phyloP scores from a whole-genome alignment of 1,140 invertebrate species.

The Platorchestia sp. region DNA sequence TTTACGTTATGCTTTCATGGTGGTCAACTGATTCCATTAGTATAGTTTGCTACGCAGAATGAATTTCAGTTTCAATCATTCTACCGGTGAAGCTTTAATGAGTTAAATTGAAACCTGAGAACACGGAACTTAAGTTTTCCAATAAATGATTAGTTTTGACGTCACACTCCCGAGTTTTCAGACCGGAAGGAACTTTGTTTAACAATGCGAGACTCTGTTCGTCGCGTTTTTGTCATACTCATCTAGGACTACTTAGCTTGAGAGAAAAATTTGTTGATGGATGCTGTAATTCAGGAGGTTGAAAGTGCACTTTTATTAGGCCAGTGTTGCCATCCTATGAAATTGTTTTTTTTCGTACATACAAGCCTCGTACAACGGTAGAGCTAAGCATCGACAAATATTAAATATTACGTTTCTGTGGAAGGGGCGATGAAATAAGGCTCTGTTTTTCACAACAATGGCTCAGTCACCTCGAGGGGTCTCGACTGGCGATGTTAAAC shows the following conservation, averaged over 20 bases:
- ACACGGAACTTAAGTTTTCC: not conserved
- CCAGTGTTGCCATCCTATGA: not conserved
- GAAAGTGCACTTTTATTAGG: not conserved
- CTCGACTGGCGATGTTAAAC: too few relatives aligned
- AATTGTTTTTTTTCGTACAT: not conserved
- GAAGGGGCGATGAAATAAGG: not conserved
- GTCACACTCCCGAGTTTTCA: not conserved
- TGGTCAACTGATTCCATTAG: not conserved
- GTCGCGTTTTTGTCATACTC: not conserved
- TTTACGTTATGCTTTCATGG: not conserved
- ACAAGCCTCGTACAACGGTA: not conserved
- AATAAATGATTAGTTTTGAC: not conserved
- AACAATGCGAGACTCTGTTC: not conserved
- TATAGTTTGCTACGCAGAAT: not conserved
- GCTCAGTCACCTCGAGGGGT: too few relatives aligned
- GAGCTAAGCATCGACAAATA: not conserved
- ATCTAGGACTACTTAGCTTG: not conserved
- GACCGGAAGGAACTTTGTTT: not conserved
- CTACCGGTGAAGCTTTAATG: not conserved
- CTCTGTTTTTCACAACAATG: not conserved
- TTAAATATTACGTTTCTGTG: not conserved
- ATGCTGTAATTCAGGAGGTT: not conserved
- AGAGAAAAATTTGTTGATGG: not conserved
- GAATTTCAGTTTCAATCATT: not conserved
- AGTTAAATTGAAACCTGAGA: not conserved